phyloP scores from a whole-genome alignment of 2,113 vertebrate genomes.

The Ahaetulla prasina region DNA sequence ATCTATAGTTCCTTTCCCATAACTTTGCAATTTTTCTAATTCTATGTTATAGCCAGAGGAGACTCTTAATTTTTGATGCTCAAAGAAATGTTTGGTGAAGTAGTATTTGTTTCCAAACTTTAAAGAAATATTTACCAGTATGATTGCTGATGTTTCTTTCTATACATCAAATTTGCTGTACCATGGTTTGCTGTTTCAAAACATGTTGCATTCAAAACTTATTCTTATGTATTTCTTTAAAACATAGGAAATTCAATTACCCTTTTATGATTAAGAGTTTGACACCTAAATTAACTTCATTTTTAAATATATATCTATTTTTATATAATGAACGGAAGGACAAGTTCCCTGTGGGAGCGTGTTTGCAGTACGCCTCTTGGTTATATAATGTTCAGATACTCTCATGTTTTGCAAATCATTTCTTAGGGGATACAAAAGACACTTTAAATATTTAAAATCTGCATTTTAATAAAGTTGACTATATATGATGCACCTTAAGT shows the following conservation, averaged over 20 bases:
- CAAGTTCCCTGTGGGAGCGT: too few relatives aligned
- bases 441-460: slow-evolving; percentile 76
- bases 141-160: slow-evolving; percentile 55
- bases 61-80: neutral
- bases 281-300: slow-evolving; percentile 63
- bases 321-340: neutral
- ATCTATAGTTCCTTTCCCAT: too few relatives aligned
- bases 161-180: slow-evolving; percentile 58
- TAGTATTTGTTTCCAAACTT: slow-evolving; percentile 60
- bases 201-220: slow-evolving; percentile 55
- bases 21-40: too few relatives aligned
- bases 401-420: slow-evolving; percentile 70
- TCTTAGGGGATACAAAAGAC: slow-evolving; percentile 68
- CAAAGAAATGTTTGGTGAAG: slow-evolving; percentile 49
- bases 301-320: slow-evolving; percentile 62
- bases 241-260: slow-evolving; percentile 53
- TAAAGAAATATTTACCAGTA: slow-evolving; percentile 54
- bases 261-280: slow-evolving; percentile 66
- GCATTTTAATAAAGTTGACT: slow-evolving; percentile 77
- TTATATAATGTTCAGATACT: slow-evolving; percentile 67
- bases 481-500: slow-evolving; percentile 62
- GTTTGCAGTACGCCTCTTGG: too few relatives aligned
- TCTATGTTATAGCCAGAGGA: too few relatives aligned
- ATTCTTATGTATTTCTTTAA: slow-evolving; percentile 45
- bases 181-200: slow-evolving; percentile 57